Evolutionary conservation across 2,113 vertebrate genomes (phyloP).

Genomic region (Nothobranchius furzeri): DNA sequence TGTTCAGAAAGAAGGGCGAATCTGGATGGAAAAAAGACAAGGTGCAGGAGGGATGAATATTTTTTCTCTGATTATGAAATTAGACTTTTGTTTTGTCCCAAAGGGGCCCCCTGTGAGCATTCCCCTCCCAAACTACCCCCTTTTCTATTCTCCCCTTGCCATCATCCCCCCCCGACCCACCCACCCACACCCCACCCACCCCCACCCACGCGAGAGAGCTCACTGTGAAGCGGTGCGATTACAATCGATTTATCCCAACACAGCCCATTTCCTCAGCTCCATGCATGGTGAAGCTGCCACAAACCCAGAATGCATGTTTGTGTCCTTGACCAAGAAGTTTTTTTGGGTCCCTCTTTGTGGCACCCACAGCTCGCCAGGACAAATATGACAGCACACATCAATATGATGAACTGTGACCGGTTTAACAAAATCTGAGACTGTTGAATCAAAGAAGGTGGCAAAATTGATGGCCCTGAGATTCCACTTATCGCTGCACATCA

Average conservation of each 20-base stretch:
- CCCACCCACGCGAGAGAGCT: slow-evolving; percentile 16
- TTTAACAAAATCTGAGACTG: not conserved
- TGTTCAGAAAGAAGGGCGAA: slow-evolving; percentile 21
- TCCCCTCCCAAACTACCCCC: slow-evolving; percentile 1
- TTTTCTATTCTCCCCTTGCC: slow-evolving; percentile 7
- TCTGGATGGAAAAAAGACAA: slow-evolving; percentile 2
- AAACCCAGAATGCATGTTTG: slow-evolving; percentile 9
- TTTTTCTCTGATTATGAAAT: slow-evolving; percentile 54
- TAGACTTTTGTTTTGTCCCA: slow-evolving; percentile 42
- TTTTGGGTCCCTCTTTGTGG: slow-evolving; percentile 5
- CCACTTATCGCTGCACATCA: slow-evolving; percentile 46
- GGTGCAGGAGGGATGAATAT: slow-evolving; percentile 22
- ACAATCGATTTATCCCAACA: slow-evolving; percentile 65
- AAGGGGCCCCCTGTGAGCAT: slow-evolving; percentile 16
- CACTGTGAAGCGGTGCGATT: slow-evolving; percentile 63
- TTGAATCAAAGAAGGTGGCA: slow-evolving; percentile 3
- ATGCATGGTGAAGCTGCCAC: slow-evolving; percentile 10
- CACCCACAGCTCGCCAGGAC: not conserved
- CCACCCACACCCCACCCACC: too few relatives aligned
- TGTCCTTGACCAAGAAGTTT: slow-evolving; percentile 35
- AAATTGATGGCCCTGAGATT: slow-evolving; percentile 34
- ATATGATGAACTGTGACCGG: not conserved
- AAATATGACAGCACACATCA: not conserved
- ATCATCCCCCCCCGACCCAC: slow-evolving; percentile 31
- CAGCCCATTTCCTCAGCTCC: slow-evolving; percentile 58